Evolutionary conservation across 2,113 vertebrate species (phyloP), one percentile per base, ranked within the genome.

Genomic region (Cheilinus undulatus): DNA sequence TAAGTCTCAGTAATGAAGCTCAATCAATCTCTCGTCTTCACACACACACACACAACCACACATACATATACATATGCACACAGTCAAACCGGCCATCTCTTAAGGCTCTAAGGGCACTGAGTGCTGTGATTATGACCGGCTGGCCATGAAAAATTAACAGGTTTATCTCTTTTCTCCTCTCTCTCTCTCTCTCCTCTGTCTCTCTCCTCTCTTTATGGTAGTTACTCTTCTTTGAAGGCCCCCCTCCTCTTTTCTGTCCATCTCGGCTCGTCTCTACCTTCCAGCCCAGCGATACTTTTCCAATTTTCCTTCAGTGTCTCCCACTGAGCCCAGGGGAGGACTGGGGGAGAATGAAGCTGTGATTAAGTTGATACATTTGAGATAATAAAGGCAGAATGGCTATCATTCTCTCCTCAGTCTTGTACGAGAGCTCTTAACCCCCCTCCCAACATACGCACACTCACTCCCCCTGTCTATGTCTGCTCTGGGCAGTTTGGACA

Each of bases 101-200:
- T 77, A 85, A 90, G 89, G 82, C 86, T 91, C 88, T 90, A 72
- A 84, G 85, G 90, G 90, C 82, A 85, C 82, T 74, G 75, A 87
- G 79, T 86, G 78, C 69, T 92, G 88, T 87, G 91, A 94, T 94
- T 93, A 94, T 71, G 82, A 86, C 76, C 51, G 83, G 82, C 88
- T 91, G 84, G 86, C 84, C 88, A 89, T 94, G 90, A 92, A 92
- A 93, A 93, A 93, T 93, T 89, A 92, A 91, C 91, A 91, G 89
- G 92, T 94, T 94, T 94, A 93, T 94, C 92, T 92, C 83, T 61
- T 70, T 50, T 62, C 78, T 45, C 50, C 24, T 73, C 87, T 69
- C 67, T 87, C 77, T 76, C 72, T 53, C 69, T 86, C 48, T 64
- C 64, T 15, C 54, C 27, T 42, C 24, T 32, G 51, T 62, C 45